Evolutionary conservation across 2,113 vertebrate genomes (phyloP).

Genomic region (Sander vitreus): DNA sequence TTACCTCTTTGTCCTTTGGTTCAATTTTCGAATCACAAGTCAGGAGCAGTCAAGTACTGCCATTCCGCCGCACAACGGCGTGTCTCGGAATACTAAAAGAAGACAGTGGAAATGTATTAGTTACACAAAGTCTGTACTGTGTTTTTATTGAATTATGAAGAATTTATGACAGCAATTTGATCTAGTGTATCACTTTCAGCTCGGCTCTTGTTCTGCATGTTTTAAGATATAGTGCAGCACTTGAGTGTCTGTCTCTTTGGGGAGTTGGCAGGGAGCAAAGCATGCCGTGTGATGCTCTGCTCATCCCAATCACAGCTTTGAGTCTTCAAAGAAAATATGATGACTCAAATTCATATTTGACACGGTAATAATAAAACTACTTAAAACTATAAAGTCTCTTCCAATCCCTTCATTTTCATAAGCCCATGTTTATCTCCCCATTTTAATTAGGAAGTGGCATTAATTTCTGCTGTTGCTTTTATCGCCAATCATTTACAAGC

Average conservation of each 20-base stretch:
- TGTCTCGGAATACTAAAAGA: slow-evolving; percentile 59
- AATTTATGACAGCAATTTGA: slow-evolving; percentile 80
- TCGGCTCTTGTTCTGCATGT: slow-evolving; percentile 75
- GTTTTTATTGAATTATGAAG: slow-evolving; percentile 78
- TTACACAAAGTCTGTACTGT: slow-evolving; percentile 64
- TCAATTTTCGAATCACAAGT: slow-evolving; percentile 81
- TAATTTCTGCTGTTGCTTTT: slow-evolving; percentile 82
- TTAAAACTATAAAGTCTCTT: slow-evolving; percentile 82
- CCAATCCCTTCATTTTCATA: slow-evolving; percentile 70
- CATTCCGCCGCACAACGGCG: slow-evolving; percentile 53
- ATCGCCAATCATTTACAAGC: slow-evolving; percentile 82
- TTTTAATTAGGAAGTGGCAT: slow-evolving; percentile 84
- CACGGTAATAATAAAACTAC: slow-evolving; percentile 81
- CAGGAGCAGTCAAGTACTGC: slow-evolving; percentile 80
- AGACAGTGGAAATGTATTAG: slow-evolving; percentile 61
- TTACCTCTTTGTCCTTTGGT: slow-evolving; percentile 81
- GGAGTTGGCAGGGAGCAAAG: slow-evolving; percentile 74
- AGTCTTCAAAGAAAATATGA: slow-evolving; percentile 80
- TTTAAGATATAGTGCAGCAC: slow-evolving; percentile 75
- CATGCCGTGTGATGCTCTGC: slow-evolving; percentile 69
- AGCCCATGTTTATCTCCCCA: slow-evolving; percentile 77
- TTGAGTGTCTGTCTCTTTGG: slow-evolving; percentile 73
- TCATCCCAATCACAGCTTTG: slow-evolving; percentile 76
- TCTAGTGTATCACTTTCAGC: slow-evolving; percentile 75
- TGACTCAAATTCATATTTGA: slow-evolving; percentile 79